Conservation (phyloP, 1,140 invertebrate species). For the Dinothrombium tinctorium region DNA sequence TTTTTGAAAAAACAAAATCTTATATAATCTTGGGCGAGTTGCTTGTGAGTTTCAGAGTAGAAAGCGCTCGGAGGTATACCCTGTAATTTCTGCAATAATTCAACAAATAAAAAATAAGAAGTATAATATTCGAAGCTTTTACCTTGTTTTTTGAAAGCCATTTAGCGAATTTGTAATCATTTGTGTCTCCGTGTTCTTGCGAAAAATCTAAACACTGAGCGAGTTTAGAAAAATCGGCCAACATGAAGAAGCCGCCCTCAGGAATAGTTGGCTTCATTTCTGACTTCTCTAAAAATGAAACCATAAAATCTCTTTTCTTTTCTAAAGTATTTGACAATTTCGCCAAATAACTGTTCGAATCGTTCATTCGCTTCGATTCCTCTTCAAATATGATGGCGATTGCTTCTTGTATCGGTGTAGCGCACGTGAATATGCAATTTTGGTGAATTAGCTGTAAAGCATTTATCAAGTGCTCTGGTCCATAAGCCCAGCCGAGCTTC, state of each 20-base stretch:
- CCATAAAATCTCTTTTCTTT: constrained; percentile 63
- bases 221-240: constrained; percentile 68
- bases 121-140: neutral
- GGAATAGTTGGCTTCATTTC: constrained; percentile 79
- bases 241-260: constrained; percentile 88
- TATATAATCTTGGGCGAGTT: constrained; percentile 61
- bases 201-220: constrained; percentile 15
- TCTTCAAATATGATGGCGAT: constrained; percentile 66
- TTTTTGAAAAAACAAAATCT: constrained; percentile 24
- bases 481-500: constrained; percentile 93
- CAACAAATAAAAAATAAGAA: neutral
- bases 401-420: constrained; percentile 70
- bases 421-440: constrained; percentile 72
- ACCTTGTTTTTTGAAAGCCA: constrained; percentile 75
- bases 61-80: constrained; percentile 86
- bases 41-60: constrained; percentile 56
- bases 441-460: constrained; percentile 79
- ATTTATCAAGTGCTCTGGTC: constrained; percentile 45
- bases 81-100: constrained; percentile 37
- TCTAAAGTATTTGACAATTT: constrained; percentile 48
- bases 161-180: constrained; percentile 78
- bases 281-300: constrained; percentile 30
- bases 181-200: constrained; percentile 20
- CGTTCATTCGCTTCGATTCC: constrained; percentile 42
- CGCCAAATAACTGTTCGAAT: constrained; percentile 61